Base-by-base conservation (phyloP, 2,113 vertebrate species). In the Bos indicus region DNA sequence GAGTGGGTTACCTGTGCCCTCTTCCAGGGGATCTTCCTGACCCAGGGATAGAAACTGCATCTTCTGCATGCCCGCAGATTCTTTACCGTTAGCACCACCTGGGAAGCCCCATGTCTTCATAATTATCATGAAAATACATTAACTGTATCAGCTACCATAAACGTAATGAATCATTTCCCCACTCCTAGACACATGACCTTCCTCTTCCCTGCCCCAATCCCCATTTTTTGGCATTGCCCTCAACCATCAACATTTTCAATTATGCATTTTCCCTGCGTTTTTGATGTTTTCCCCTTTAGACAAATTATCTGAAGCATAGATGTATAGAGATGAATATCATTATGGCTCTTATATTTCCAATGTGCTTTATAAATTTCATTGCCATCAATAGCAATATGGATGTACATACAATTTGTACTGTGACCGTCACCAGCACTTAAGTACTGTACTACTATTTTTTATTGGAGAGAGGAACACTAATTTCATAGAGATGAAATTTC, bases 331-430 rank as follows among this genome's bases (percentile, higher is more conserved):
- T 19, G 40, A 92, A 87, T 90, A 92, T 36, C 59, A 80, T 54
- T 60, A 91, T 71, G 30, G 16, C 6, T 88, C 26, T 95, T 64
- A 46, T 21, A 91, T 54, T 95, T 67, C 33, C 36, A 88, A 95
- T 62, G 64, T 54, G 10, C 85, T 96, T 96, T 90, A 21, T 85
- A 89, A 96, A 95, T 86, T 94, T 95, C 52, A 90, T 26, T 56
- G 10, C 15, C 46, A 90, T 62, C 59, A 92, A 46, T 6, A 83
- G 56, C 43, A 83, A 84, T 2, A 88, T 4, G 51, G 48, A 23
- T 54, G 23, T 60, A 52, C 13, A 46, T 54, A 67, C 1, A 14
- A 57, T 64, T 81, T 26, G 43, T 46, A 46, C 67, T 21, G 25
- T 43, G 74, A 93, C 36, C 10, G 15, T 59, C 48, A 84, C 7